Conservation (phyloP, 2,113 vertebrate genomes). For the Cyanoramphus novaezelandiae region DNA sequence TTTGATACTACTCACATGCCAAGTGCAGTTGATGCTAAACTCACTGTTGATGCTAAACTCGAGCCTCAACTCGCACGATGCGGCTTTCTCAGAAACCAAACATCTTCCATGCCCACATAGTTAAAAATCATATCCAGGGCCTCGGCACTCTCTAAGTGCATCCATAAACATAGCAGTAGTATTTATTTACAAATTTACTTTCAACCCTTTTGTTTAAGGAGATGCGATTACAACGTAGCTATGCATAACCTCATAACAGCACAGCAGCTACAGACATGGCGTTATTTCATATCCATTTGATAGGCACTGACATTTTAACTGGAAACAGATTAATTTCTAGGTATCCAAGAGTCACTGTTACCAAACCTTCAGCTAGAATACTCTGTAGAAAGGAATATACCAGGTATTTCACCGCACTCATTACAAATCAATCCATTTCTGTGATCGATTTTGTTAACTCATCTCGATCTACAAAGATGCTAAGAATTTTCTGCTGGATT, state of each 20-base stretch:
- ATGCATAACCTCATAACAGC: background rate
- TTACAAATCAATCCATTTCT: background rate
- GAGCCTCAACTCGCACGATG: background rate
- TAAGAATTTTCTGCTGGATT: background rate
- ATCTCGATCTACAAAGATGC: background rate
- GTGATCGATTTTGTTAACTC: slow-evolving; percentile 15
- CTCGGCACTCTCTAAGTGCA: background rate
- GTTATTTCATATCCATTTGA: background rate
- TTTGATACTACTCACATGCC: background rate
- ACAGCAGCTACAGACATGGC: background rate
- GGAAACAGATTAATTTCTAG: slow-evolving; percentile 16
- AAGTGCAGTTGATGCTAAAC: slow-evolving; percentile 22
- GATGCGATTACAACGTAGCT: slow-evolving; percentile 23
- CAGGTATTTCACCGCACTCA: background rate
- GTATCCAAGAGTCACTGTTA: background rate
- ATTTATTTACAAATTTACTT: slow-evolving; percentile 8
- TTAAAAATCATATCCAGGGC: background rate
- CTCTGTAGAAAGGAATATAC: background rate
- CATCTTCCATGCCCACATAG: background rate
- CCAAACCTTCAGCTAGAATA: background rate
- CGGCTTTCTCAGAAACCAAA: background rate
- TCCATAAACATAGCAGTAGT: background rate
- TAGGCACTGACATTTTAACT: slow-evolving; percentile 22
- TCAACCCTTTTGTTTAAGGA: background rate
- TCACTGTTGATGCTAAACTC: background rate